Base-by-base conservation (phyloP, 2,797 vertebrate genomes). In the Scolopax rusticola region DNA sequence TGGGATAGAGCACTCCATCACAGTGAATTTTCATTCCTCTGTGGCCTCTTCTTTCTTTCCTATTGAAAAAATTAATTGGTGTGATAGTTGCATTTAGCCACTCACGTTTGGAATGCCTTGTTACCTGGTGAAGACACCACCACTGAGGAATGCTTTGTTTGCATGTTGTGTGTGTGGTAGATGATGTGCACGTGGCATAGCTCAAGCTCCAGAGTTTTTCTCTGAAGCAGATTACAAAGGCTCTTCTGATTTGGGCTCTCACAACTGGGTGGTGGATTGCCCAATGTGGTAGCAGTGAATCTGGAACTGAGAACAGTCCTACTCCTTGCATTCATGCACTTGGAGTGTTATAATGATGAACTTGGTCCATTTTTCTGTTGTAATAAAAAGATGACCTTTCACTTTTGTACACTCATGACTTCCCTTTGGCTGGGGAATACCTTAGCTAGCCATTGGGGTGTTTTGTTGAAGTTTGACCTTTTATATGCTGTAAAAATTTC, bases 161-260 rank as follows among this genome's bases (percentile, higher is more conserved):
- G 11, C 12, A 1, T 2, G 1, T 15, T 63, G 21, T 2, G 4
- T 40, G 13, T 18, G 14, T 25, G 27, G 16, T 3, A 19, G 23
- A 16, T 20, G 21, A 30, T 20, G 36, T 75, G 43, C 48, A 54
- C 8, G 38, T 50, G 40, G 21, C 17, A 8, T 27, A 40, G 36
- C 51, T 68, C 20, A 11, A 53, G 24, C 36, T 74, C 38, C 77
- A 74, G 73, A 57, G 28, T 17, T 75, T 56, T 75, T 57, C 20
- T 71, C 33, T 51, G 23, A 14, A 63, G 48, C 14, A 48, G 17
- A n/a, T 10, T 63, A 13, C 19, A 25, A 19, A 56, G 21, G 15
- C 43, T 76, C 12, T 45, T 84, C n/a, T 47, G 45, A 43, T 5
- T 43, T 71, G n/a, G 41, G 43, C 18, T 23, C 51, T 71, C 3